Base-by-base conservation (phyloP, 2,888 invertebrate genomes). In the Bedellia somnulentella region DNA sequence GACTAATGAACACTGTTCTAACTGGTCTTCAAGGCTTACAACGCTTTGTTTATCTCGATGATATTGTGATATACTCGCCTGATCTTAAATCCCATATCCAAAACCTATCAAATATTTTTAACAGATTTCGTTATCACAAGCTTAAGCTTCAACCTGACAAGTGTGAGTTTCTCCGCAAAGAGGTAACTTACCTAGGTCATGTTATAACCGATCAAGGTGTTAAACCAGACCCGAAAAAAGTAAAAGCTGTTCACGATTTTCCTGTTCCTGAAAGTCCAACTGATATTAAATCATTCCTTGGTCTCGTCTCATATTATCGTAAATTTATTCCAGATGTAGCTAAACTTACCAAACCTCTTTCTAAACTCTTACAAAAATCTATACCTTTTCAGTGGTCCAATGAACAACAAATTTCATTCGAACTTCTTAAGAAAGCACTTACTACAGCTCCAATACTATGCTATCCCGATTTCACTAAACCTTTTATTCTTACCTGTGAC, bases 1-100 rank as follows among this genome's bases (percentile, higher is more conserved):
- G 56, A 3, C 33, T 52, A 0, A 60, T 60, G 57, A 47, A 58
- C 24, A 46, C 39, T 31, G 44, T 61, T 0, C 33, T 62, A 5
- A 26, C 42, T n/a, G 55, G 53, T 3, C 24, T 57, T 10, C 46
- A 46, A 38, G 49, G 48, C 1, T 34, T 42, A 4, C 42, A 49
- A 37, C 53, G 49, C 29, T 37, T 54, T 5, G 45, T 52, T 12
- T 29, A 29, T 10, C n/a, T 29, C 8, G 29, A 29, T 30, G 24
- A 15, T 11, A 11, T 14, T 13, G 47, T 57, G 4, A 34, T 57
- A 2, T 55, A 39, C 21, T 45, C 40, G 2, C 31, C 14, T 11
- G 41, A 35, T 9, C 14, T 50, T 16, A 17, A 47, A 5, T 37
- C 40, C 24, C 40, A 41, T 15, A 6, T 45, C 4, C 3, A 34